phyloP scores from a whole-genome alignment of 2,888 invertebrate species.

The Eristalinus aeneus region DNA sequence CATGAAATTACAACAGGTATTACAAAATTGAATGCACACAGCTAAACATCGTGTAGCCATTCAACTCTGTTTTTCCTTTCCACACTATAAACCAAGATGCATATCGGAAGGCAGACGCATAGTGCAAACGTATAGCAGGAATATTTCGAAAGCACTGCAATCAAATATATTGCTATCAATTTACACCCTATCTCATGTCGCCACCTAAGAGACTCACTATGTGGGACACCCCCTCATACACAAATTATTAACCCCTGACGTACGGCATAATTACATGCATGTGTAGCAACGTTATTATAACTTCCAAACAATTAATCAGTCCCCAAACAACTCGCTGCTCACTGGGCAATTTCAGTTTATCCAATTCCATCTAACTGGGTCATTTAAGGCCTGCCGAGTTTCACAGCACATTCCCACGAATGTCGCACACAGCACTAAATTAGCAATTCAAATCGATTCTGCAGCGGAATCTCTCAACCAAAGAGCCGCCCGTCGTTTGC shows the following conservation, averaged over 20 bases:
- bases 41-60: not conserved
- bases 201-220: not conserved
- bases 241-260: not conserved
- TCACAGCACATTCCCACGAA: constrained; percentile 15
- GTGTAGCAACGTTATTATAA: constrained; percentile 4
- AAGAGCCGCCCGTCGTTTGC: not conserved
- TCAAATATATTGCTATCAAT: not conserved
- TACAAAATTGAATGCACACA: too few relatives aligned
- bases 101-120: not conserved
- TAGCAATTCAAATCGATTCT: constrained; percentile 65
- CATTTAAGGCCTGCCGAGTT: constrained; percentile 8
- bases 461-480: constrained; percentile 25
- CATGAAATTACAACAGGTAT: too few relatives aligned
- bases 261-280: constrained; percentile 19
- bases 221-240: not conserved
- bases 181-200: not conserved
- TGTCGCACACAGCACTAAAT: constrained; percentile 26
- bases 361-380: constrained; percentile 19
- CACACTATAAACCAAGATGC: not conserved
- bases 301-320: constrained; percentile 25
- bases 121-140: not conserved
- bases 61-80: not conserved
- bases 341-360: constrained; percentile 27
- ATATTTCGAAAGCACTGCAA: not conserved
- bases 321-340: constrained; percentile 13